These are phyloP conservation scores for Mus spicilegus DNA, from an alignment of 2,113 vertebrate species.

Conservation along the genomic window DNA sequence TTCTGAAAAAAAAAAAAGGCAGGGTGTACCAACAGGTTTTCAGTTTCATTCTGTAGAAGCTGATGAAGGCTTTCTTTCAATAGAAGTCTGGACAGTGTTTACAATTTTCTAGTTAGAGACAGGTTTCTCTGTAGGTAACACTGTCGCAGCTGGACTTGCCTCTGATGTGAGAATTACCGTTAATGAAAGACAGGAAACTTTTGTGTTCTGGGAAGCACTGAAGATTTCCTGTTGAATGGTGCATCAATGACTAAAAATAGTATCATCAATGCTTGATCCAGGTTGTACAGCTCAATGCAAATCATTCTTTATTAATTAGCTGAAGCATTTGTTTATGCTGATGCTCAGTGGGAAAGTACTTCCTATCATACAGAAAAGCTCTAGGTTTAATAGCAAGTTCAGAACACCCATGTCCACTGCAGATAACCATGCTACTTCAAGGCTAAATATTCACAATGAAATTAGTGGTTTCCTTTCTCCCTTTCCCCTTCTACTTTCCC, in stretches of 20 bases:
- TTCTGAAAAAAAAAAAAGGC: background rate
- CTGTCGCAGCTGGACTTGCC: background rate
- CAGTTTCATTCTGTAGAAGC: background rate
- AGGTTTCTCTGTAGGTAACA: background rate
- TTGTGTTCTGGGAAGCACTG: constrained; percentile 75
- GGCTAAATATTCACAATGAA: constrained; percentile 16
- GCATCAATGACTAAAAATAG: constrained; percentile 90
- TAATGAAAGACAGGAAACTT: background rate
- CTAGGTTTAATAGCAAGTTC: background rate
- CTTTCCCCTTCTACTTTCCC: background rate
- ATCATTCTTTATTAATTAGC: constrained; percentile 66
- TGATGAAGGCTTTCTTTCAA: background rate
- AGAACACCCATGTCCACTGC: too few relatives aligned
- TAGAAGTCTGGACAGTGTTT: background rate
- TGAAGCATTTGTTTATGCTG: background rate
- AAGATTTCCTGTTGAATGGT: constrained; percentile 88
- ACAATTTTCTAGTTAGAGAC: background rate
- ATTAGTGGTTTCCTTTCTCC: too few relatives aligned
- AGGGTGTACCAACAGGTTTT: too few relatives aligned
- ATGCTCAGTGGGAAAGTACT: background rate
- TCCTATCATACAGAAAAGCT: background rate
- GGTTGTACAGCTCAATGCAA: constrained; percentile 88
- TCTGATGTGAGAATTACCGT: background rate
- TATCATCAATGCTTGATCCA: constrained; percentile 92
- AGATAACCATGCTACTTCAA: background rate